Conservation (phyloP, 2,113 vertebrate genomes). For the Plecotus auritus region DNA sequence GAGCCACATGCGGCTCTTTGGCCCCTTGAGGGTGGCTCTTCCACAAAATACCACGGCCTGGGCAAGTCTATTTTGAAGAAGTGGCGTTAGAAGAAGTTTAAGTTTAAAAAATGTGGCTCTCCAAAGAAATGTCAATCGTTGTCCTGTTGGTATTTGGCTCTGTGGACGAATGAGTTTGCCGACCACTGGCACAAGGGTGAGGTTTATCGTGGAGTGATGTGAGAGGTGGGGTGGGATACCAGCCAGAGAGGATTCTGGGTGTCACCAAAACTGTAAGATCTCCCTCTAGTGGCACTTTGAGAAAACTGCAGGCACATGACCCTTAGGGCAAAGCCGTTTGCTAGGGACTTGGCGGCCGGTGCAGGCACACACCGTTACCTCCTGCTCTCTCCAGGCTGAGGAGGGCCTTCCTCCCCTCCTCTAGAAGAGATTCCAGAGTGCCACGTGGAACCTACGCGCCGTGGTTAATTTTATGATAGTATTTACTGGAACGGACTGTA, state of each 20-base stretch:
- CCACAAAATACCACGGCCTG: too few relatives aligned
- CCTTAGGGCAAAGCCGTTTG: rapidly evolving
- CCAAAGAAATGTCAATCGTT: too few relatives aligned
- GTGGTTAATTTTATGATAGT: not conserved
- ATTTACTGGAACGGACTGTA: too few relatives aligned
- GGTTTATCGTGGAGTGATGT: rapidly evolving
- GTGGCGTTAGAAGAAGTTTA: too few relatives aligned
- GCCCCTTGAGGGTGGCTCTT: too few relatives aligned
- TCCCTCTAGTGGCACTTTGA: not conserved
- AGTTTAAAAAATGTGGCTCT: too few relatives aligned
- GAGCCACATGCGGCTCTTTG: too few relatives aligned
- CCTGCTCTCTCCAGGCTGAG: too few relatives aligned
- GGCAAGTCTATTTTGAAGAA: too few relatives aligned
- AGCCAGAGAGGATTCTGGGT: not conserved
- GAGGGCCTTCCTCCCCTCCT: not conserved
- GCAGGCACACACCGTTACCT: rapidly evolving
- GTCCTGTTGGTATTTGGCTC: too few relatives aligned
- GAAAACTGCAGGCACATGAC: not conserved
- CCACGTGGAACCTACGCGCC: not conserved
- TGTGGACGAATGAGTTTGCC: too few relatives aligned
- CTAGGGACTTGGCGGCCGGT: rapidly evolving
- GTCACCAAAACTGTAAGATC: not conserved
- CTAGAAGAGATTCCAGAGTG: not conserved
- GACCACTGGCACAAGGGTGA: not conserved
- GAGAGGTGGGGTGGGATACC: rapidly evolving